Base-by-base conservation (phyloP, 2,113 vertebrate species). In the Sisor rabdophorus region DNA sequence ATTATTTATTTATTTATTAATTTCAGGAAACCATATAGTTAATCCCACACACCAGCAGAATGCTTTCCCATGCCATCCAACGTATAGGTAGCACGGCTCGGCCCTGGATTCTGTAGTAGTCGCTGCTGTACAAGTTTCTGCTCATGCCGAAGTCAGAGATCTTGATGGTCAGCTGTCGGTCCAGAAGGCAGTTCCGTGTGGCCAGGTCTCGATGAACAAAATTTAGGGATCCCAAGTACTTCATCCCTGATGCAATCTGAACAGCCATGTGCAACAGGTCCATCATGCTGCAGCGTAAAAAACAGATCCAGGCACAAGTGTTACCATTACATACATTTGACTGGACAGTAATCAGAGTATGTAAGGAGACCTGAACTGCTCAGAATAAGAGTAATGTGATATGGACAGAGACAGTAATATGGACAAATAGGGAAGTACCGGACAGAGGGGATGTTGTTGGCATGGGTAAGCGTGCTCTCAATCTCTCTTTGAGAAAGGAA, bases 61-160 rank as follows among this genome's bases (percentile, higher is more conserved):
- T 94, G 83, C 93, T 94, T 85, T 94, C 93, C 93, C 93, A 94
- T 79, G 93, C 92, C 93, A 94, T 94, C 93, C 93, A 94, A 2
- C 93, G 91, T 22, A 94, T 94, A 0, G 93, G 93, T 84, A 94
- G 87, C 81, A 94, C 93, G 0, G 93, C 93, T 0, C 93, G 87
- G 60, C 93, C 93, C 84, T 94, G 93, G 87, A 94, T 94, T 67
- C 93, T 91, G 84, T 94, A 94, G 86, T 94, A 94, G 87, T 94
- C 93, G 2, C 93, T 93, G 73, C 92, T 94, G 91, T 94, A 94
- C 16, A 94, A 85, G 83, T 94, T 94, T 10, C 93, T 83, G 86
- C 93, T 94, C 93, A 94, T 94, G 44, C 93, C 93, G 2, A 94
- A 94, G 86, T 94, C 93, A 0, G 93, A 90, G 13, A 94, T 94